Evolutionary conservation across 2,113 vertebrate species (phyloP).

Genomic region (Ageneiosus marmoratus): DNA sequence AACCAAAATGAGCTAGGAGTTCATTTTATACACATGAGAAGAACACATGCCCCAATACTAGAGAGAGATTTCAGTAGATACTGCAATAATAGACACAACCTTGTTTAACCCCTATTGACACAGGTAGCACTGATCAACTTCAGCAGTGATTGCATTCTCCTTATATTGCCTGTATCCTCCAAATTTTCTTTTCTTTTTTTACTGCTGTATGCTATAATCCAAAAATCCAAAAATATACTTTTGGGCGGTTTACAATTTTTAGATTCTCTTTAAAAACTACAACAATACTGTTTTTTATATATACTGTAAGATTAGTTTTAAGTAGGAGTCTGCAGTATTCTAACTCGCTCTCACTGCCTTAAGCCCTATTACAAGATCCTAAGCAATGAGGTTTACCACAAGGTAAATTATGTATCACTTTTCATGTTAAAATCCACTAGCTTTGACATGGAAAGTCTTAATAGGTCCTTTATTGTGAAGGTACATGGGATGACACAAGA

Average conservation of each 20-base stretch:
- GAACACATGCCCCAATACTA: neutral
- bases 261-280: neutral
- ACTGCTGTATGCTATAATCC: neutral
- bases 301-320: neutral
- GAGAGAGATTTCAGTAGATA: constrained; percentile 9
- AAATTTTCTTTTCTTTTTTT: neutral
- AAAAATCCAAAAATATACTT: neutral
- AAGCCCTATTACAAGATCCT: neutral
- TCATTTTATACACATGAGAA: constrained; percentile 11
- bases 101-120: constrained; percentile 24
- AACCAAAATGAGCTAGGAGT: neutral
- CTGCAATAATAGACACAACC: constrained; percentile 23
- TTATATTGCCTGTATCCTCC: neutral
- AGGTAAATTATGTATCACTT: neutral
- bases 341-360: neutral
- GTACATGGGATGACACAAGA: neutral
- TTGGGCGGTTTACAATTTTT: too few species aligned
- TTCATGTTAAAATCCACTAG: neutral
- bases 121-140: neutral
- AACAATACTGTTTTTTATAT: neutral
- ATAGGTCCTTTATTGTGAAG: neutral
- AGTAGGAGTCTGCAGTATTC: neutral
- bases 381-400: neutral
- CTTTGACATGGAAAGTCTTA: neutral
- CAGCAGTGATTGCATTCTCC: neutral